Evolutionary conservation across 2,888 invertebrate species (phyloP).

Genomic region (Drosophila nr. fundita): DNA sequence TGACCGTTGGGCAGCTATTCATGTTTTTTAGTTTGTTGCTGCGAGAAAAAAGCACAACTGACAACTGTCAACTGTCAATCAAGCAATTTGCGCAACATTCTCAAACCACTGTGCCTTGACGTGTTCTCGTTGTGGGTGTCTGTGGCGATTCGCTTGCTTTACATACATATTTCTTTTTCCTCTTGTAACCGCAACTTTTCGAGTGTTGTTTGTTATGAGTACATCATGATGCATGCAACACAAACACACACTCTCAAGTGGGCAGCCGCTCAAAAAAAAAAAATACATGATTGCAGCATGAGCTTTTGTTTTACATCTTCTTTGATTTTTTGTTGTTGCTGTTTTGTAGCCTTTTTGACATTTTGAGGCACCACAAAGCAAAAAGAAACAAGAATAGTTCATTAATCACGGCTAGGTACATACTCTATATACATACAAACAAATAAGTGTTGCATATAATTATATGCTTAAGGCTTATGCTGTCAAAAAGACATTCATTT

Average conservation of each 20-base stretch:
- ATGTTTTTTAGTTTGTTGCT: background rate
- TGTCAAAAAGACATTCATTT: background rate
- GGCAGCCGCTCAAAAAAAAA: constrained; percentile 33
- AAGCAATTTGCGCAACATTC: constrained; percentile 6
- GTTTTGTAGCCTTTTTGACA: constrained; percentile 16
- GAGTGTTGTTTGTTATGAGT: constrained; percentile 48
- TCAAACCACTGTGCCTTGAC: constrained; percentile 35
- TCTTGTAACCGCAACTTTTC: constrained; percentile 46
- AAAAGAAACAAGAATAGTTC: constrained; percentile 7
- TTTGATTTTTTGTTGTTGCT: constrained; percentile 28
- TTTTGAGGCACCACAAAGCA: constrained; percentile 29
- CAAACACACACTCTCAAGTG: constrained; percentile 20
- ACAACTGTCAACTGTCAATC: constrained; percentile 5
- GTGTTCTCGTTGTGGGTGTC: constrained; percentile 55
- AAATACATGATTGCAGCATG: constrained; percentile 66
- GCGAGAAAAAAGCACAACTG: background rate
- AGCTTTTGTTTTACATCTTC: constrained; percentile 37
- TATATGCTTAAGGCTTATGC: background rate
- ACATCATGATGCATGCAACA: constrained; percentile 17
- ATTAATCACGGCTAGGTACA: background rate
- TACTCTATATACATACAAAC: background rate
- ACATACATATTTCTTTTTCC: constrained; percentile 4
- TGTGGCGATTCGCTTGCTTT: constrained; percentile 21
- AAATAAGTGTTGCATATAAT: background rate
- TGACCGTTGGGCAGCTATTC: background rate